Base-by-base conservation (phyloP, 2,888 invertebrate species). In the Acrobasis repandana region DNA sequence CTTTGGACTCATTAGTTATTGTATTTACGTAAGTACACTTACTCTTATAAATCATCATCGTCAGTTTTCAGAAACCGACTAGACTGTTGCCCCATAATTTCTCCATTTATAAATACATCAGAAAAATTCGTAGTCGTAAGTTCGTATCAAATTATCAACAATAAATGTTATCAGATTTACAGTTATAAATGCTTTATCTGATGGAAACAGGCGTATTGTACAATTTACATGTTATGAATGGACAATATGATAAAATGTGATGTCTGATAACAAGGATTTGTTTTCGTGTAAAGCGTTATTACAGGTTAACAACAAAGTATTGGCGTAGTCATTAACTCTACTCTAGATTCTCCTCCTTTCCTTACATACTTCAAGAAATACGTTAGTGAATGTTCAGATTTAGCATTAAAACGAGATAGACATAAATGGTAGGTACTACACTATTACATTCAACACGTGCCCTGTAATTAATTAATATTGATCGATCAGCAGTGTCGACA, bases 401-500 rank as follows among this genome's bases (percentile, higher is more conserved):
- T 43, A 43, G 9, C 14, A 38, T 43, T 6, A 28, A 28, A 28
- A 28, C 28, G 8, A 6, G n/a, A n/a, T n/a, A 6, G 28, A 3
- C 20, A 20, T 5, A 28, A 6, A 28, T 48, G 18, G 18, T 15
- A 48, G 18, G 15, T 15, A 48, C 15, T 10, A 16, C 48, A 18
- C 1, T 8, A 14, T 5, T 6, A 9, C 36, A 43, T 14, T 43
- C 5, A 43, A 14, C 14, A 43, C n/a, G 43, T 43, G 47, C 28
- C 49, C 36, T 48, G 34, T 49, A 49, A 46, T 46, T 48, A 49
- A 58, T 48, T 58, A 46, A 11, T 33, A 51, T 59, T 43, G 43
- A 52, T 51, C 20, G 20, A 59, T 49, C 54, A 58, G 63, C 65
- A 63, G 56, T 61, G 50, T 61, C 65, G 60, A 14, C 49, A 52